Evolutionary conservation across 2,113 vertebrate genomes (phyloP).

Genomic region (Labeo rohita): DNA sequence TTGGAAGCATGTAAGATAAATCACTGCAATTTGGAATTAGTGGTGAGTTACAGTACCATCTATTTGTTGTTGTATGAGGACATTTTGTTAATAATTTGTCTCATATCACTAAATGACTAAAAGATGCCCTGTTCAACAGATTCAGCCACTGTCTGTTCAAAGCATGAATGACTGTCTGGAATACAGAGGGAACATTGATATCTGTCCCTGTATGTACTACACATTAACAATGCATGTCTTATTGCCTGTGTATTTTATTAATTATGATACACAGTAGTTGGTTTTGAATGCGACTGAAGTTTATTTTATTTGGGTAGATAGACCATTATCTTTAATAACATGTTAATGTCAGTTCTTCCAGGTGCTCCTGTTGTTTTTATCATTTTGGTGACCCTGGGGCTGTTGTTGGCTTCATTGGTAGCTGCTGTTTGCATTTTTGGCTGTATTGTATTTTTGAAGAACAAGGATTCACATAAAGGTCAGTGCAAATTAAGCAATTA

Average conservation of each 20-base stretch:
- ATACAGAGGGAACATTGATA: conserved; percentile 16
- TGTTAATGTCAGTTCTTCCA: conserved; percentile 41
- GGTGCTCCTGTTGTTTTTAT: conserved; percentile 21
- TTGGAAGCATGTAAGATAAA: conserved; percentile 49
- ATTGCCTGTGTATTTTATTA: background rate
- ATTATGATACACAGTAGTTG: background rate
- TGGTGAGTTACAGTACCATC: conserved; percentile 61
- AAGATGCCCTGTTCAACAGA: conserved; percentile 54
- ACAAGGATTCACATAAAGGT: conserved; percentile 31
- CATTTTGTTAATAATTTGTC: background rate
- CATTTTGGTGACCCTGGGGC: conserved; percentile 8
- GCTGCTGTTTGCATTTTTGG: background rate
- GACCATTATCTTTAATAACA: background rate
- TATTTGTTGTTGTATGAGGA: background rate
- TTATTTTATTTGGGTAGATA: background rate
- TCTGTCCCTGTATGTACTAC: conserved; percentile 65
- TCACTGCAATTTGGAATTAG: conserved; percentile 59
- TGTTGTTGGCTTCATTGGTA: background rate
- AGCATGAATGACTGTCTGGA: conserved; percentile 67
- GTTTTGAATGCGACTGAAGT: background rate
- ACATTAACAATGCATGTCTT: background rate
- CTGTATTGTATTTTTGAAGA: conserved; percentile 51
- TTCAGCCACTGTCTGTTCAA: conserved; percentile 69
- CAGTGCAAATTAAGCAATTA: background rate
- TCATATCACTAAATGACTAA: background rate